Evolutionary conservation across 1,140 invertebrate genomes (phyloP).

Genomic region (Epicauta chinensis): DNA sequence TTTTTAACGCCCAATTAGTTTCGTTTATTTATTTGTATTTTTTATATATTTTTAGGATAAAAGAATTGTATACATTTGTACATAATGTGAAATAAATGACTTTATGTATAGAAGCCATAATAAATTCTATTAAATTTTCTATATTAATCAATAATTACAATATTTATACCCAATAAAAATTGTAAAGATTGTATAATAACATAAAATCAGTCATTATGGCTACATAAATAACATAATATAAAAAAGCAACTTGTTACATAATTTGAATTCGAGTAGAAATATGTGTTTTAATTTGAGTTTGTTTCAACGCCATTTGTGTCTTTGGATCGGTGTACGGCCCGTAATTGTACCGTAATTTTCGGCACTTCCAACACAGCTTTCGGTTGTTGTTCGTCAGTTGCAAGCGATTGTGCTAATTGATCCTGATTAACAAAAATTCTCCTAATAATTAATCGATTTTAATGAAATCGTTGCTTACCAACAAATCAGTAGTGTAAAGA

Average conservation of each 20-base stretch:
- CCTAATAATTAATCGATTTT: not conserved
- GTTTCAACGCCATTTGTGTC: conserved; percentile 25
- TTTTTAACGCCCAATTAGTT: not conserved
- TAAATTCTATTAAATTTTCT: no score
- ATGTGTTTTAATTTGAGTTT: no score
- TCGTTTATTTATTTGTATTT: not conserved
- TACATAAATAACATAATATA: no score
- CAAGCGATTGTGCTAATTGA: conserved; percentile 18
- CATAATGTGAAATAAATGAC: conserved; percentile 25
- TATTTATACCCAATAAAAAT: no score
- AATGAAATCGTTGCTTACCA: conserved; percentile 28
- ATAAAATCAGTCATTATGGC: no score
- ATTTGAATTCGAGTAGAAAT: no score
- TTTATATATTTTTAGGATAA: conserved; percentile 1
- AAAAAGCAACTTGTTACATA: no score
- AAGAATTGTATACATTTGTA: conserved; percentile 33
- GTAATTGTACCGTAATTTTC: conserved; percentile 27
- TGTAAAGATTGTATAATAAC: no score
- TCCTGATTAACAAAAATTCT: conserved; percentile 13
- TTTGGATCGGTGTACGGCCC: conserved; percentile 20
- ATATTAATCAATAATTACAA: no score
- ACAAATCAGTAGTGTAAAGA: conserved; percentile 26
- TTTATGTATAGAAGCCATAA: conserved; percentile 17
- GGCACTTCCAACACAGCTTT: conserved; percentile 26
- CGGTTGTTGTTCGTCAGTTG: conserved; percentile 2